phyloP scores from a whole-genome alignment of 2,888 invertebrate genomes.

The Germaria angustata region DNA sequence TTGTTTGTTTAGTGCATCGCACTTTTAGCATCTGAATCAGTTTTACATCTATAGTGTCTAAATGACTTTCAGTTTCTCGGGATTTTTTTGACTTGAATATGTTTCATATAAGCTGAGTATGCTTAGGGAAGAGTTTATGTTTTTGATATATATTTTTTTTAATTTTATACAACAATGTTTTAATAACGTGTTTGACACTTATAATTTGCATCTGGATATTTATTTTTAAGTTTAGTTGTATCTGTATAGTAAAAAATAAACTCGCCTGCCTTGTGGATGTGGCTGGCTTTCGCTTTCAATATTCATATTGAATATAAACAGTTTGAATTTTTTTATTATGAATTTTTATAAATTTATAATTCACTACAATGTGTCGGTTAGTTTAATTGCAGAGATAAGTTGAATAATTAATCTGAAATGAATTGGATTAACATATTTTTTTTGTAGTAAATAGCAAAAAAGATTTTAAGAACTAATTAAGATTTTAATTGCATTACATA shows the following conservation, averaged over 20 bases:
- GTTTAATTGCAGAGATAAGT: background rate
- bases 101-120: slow-evolving; percentile 10
- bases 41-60: slow-evolving; percentile 29
- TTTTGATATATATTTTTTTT: slow-evolving; percentile 1
- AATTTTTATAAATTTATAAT: slow-evolving; percentile 12
- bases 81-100: slow-evolving; percentile 25
- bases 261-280: slow-evolving; percentile 78
- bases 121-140: slow-evolving; percentile 14
- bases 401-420: background rate
- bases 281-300: slow-evolving; percentile 78
- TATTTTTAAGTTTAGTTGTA: background rate
- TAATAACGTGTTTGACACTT: slow-evolving; percentile 61
- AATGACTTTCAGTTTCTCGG: slow-evolving; percentile 60
- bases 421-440: background rate
- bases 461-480: too few species aligned
- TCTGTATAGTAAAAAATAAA: slow-evolving; percentile 68
- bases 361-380: slow-evolving; percentile 1
- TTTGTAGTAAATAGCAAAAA: too few species aligned
- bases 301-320: slow-evolving; percentile 67
- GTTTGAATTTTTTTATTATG: slow-evolving; percentile 30
- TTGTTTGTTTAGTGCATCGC: slow-evolving; percentile 55
- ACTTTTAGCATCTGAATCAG: slow-evolving; percentile 13
- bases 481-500: too few species aligned
- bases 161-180: slow-evolving; percentile 46
- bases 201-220: slow-evolving; percentile 41